These are phyloP conservation scores for Callipepla californica DNA, from an alignment of 2,113 vertebrate species.

Conservation along the genomic window DNA sequence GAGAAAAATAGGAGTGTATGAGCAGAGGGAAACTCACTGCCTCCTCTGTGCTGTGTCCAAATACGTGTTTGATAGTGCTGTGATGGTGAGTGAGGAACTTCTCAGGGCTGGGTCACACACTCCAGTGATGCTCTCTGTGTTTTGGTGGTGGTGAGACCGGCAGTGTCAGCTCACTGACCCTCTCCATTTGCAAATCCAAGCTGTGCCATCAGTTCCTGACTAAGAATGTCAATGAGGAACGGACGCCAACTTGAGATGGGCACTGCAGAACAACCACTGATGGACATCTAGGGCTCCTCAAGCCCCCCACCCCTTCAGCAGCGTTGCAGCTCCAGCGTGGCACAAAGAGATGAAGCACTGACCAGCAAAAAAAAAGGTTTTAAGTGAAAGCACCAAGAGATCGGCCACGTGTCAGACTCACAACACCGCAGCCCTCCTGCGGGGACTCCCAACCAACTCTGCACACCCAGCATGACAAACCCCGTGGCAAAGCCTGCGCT, in stretches of 20 bases:
- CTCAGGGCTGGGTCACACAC: not conserved
- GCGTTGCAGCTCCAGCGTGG: not conserved
- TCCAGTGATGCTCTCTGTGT: rapidly evolving
- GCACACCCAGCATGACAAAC: slow-evolving; percentile 13
- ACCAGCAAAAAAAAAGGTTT: not conserved
- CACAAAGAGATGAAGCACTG: not conserved
- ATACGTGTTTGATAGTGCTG: not conserved
- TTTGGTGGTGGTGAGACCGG: not conserved
- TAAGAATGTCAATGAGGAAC: too few species aligned
- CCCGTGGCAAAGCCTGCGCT: not conserved
- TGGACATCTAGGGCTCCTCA: not conserved
- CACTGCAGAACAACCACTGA: not conserved
- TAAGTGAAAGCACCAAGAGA: not conserved
- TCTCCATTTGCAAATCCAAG: not conserved
- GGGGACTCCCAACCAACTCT: not conserved
- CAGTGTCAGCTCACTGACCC: rapidly evolving
- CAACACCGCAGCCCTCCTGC: not conserved
- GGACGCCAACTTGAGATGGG: not conserved
- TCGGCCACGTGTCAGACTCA: not conserved
- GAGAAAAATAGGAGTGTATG: slow-evolving; percentile 2
- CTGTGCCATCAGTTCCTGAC: not conserved
- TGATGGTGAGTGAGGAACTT: not conserved
- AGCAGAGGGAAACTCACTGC: not conserved
- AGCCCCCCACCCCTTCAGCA: not conserved
- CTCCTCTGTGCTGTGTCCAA: not conserved